Conservation (phyloP, 2,888 invertebrate genomes). For the Peribatodes rhomboidaria region DNA sequence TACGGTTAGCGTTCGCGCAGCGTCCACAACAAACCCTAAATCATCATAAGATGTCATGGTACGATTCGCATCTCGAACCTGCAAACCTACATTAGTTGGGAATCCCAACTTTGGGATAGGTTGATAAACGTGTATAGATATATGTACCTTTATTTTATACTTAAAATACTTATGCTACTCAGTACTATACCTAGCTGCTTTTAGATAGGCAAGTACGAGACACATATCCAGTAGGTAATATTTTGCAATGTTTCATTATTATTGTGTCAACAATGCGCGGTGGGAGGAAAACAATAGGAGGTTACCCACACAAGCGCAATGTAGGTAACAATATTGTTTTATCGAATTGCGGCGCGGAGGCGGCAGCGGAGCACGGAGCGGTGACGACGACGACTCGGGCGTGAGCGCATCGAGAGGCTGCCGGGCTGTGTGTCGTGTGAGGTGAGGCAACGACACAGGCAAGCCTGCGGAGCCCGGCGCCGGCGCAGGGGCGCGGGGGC, state of each 20-base stretch:
- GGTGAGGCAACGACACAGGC: conserved; percentile 51
- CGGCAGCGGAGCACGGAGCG: neutral
- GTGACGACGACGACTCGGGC: neutral
- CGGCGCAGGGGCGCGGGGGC: conserved; percentile 56
- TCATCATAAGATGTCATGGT: too few relatives aligned
- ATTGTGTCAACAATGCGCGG: conserved; percentile 35
- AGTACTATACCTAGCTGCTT: neutral
- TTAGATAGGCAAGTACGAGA: neutral
- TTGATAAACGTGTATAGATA: too few relatives aligned
- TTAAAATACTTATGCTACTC: too few relatives aligned
- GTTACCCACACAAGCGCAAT: conserved; percentile 32
- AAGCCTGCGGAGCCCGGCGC: conserved; percentile 56
- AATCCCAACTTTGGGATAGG: too few relatives aligned
- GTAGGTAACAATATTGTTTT: conserved; percentile 24
- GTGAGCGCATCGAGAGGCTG: conserved; percentile 30
- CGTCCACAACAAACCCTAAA: too few relatives aligned
- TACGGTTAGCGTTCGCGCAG: too few relatives aligned
- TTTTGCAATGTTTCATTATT: conserved; percentile 29
- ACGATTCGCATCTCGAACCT: too few relatives aligned
- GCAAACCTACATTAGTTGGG: too few relatives aligned
- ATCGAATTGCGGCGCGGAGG: conserved; percentile 18
- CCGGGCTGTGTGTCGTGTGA: conserved; percentile 38
- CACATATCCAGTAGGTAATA: neutral
- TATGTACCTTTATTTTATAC: too few relatives aligned
- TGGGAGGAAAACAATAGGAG: conserved; percentile 43